Percentiles rank a stretch among this genome's conserved stretches.
Evolutionary conservation across 2,113 vertebrate species (phyloP).

Genomic region (Anser cygnoides): DNA sequence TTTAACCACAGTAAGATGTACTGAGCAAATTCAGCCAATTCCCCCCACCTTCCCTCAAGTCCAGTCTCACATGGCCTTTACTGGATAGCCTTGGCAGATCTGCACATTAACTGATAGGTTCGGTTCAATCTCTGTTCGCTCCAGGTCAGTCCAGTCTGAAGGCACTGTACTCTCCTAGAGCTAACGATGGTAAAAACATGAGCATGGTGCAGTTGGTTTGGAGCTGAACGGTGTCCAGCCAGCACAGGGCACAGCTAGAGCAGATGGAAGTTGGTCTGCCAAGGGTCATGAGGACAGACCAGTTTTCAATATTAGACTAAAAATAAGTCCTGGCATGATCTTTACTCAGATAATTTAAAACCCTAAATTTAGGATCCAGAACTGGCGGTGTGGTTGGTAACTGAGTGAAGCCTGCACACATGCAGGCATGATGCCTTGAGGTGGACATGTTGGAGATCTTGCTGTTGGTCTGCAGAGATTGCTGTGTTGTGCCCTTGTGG

Average conservation of each 20-base stretch:
- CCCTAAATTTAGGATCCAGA: background rate
- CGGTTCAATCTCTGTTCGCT: background rate
- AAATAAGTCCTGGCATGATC: background rate
- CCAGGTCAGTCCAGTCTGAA: background rate
- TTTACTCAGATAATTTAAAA: background rate
- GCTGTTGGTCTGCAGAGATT: background rate
- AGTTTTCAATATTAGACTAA: background rate
- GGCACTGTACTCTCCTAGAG: background rate
- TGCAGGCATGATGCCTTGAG: fast-evolving
- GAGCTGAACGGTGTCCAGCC: background rate
- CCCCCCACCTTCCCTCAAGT: background rate
- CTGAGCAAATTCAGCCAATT: background rate
- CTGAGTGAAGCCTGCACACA: background rate
- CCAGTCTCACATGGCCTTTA: background rate
- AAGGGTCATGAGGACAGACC: background rate
- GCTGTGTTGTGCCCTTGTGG: background rate
- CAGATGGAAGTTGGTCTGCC: background rate
- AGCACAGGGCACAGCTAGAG: fast-evolving
- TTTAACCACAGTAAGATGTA: background rate
- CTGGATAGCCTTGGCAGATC: background rate
- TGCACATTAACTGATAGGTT: background rate
- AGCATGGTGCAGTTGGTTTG: background rate
- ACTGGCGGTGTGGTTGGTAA: background rate
- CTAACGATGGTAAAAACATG: fast-evolving
- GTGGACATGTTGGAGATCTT: background rate